phyloP scores from a whole-genome alignment of 1,140 invertebrate species.

The Drosophila truncata region DNA sequence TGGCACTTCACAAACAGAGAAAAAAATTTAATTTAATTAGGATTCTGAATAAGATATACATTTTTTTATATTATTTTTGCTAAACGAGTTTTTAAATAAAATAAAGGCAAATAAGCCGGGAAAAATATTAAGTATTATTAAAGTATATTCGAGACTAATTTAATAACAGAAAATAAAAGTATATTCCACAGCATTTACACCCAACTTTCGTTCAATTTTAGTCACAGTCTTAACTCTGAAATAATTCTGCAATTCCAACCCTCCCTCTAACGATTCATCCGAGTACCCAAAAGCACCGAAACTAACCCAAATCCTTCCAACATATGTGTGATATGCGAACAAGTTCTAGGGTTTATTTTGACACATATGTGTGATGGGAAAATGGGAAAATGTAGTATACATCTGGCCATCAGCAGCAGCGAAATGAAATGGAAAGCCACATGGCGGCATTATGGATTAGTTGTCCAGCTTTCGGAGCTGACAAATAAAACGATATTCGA shows the following conservation, averaged over 20 bases:
- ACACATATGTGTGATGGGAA: conserved; percentile 49
- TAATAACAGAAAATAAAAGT: not conserved
- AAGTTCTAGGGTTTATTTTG: conserved; percentile 55
- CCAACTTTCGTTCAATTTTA: not conserved
- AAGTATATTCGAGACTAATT: not conserved
- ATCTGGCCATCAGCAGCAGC: conserved; percentile 18
- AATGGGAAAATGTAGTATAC: conserved; percentile 24
- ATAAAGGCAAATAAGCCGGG: not conserved
- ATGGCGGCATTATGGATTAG: conserved; percentile 54
- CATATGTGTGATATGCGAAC: conserved; percentile 42
- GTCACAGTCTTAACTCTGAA: not conserved
- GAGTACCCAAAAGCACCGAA: conserved; percentile 25
- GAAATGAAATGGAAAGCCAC: conserved; percentile 47
- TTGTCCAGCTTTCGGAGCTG: conserved; percentile 20
- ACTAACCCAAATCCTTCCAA: conserved; percentile 26
- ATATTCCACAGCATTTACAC: too few species aligned
- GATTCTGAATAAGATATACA: not conserved
- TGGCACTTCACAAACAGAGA: not conserved
- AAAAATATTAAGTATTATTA: too few species aligned
- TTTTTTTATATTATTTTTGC: too few species aligned
- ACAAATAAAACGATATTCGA: conserved; percentile 31
- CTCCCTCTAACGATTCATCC: conserved; percentile 10
- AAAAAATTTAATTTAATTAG: not conserved
- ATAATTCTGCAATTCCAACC: not conserved
- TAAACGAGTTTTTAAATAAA: not conserved